Base-by-base conservation (phyloP, 92 coral and sea anemone genomes). In the Montipora capitata region DNA sequence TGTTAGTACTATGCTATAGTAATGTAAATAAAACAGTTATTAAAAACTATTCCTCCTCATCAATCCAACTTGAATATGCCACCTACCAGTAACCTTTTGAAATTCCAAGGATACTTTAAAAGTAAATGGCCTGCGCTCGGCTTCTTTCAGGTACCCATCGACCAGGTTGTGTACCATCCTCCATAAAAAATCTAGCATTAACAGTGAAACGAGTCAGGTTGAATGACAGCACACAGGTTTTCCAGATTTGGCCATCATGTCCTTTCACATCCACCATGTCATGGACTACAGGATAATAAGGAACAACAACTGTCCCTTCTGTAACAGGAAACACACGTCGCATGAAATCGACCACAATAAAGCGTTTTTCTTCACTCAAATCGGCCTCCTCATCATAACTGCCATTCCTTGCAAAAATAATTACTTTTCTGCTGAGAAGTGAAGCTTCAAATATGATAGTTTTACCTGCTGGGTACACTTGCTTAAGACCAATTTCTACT, bases 391-490 rank as follows among this genome's bases (percentile, higher is more conserved):
- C 80, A 52, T 87, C 80, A 51, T 72, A 9, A 18, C 15, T 52
- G 65, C 73, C 40, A 17, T 58, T 66, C 40, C 82, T 85, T 79
- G 69, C 80, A 70, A 67, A 85, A 35, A 94, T 90, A 88, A 94
- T 94, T 3, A 94, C 86, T 78, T 94, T 94, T 73, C 94, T 91
- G 79, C 96, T 94, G 56, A 94, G 90, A 67, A 78, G 57, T 81
- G 76, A 40, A 48, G 89, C 94, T 71, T 85, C 85, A 88, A 91
- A 79, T 43, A 94, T 52, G 87, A 94, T 76, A n/a, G 63, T 64
- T 70, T 79, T 57, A 67, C 87, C 92, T 83, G 94, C 87, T 41
- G 73, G 45, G 77, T 82, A 59, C 43, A 91, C 91, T 49, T 65
- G 79, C 88, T 54, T 85, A 40, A 43, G 63, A 17, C 73, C 87